Base-by-base conservation (phyloP, 1,140 invertebrate genomes). In the Zaprionus africanus region DNA sequence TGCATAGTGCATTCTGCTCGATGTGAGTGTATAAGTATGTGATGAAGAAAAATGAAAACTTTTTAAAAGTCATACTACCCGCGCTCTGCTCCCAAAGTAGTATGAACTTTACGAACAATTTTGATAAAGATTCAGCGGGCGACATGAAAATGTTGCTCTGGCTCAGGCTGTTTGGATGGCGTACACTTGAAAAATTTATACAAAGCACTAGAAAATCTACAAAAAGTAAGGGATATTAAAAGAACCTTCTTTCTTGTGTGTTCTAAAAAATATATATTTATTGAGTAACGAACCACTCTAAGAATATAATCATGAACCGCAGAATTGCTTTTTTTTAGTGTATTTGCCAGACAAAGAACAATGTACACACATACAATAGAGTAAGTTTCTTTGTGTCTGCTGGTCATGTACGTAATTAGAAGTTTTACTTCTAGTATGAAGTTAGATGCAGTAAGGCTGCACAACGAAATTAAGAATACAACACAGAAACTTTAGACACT, bases 391-490 rank as follows among this genome's bases (percentile, higher is more conserved):
- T 46, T 51, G 43, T 76, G 67, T 84, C 67, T 86, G 82, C 78
- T 81, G 80, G 86, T 79, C 87, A 90, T 90, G 82, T 90, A 81
- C 84, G 82, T 86, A 90, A 90, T 90, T 90, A 86, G 87, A 90
- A 90, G 86, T 90, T 90, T 86, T 74, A 56, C 80, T 80, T 51
- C 72, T 43, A 51, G 51, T 26, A 68, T 41, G 62, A 41, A 70
- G 67, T 64, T 57, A 62, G 67, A 57, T 72, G 75, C 62, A 58
- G 59, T 59, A 49, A 46, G 65, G 76, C 71, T 76, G 57, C 69
- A 69, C 66, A 81, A 74, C 63, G 76, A 79, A 86, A 83, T 81
- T 69, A 88, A 84, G 82, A 82, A 90, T 81, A 67, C 28, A 51
- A 71, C 51, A 58, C n/a, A 9, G 51, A 51, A 51, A 54, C 56